These are phyloP conservation scores for Isaurus tuberculatus DNA, from an alignment of 92 coral and sea anemone species.

Conservation along the genomic window DNA sequence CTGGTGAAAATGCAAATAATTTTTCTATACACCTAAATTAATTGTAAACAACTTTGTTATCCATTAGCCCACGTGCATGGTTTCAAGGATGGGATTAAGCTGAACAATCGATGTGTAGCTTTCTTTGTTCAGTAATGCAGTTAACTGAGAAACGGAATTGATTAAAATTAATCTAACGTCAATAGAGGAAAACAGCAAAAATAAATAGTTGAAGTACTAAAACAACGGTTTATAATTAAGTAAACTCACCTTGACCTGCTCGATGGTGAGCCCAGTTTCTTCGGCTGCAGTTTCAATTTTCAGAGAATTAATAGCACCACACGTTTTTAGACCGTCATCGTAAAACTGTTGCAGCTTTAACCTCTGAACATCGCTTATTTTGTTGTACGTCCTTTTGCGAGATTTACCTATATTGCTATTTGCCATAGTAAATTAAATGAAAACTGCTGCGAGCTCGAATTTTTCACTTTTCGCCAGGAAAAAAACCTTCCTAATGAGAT, in stretches of 20 bases:
- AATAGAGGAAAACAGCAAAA: not conserved
- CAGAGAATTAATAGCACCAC: constrained; percentile 41
- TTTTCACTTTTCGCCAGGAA: not conserved
- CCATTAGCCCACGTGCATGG: not conserved
- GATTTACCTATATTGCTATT: constrained; percentile 47
- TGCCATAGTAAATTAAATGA: constrained; percentile 35
- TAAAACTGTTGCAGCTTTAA: constrained; percentile 55
- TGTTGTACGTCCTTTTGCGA: constrained; percentile 55
- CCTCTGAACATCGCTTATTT: constrained; percentile 60
- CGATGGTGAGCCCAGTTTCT: constrained; percentile 62
- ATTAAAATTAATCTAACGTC: not conserved
- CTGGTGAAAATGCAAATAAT: not conserved
- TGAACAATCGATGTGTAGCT: constrained; percentile 1
- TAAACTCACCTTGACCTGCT: constrained; percentile 59
- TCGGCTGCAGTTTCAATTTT: constrained; percentile 54
- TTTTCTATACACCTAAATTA: too few relatives aligned
- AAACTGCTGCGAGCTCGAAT: not conserved
- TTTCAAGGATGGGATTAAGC: not conserved
- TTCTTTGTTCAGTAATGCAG: constrained; percentile 8
- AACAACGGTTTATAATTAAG: not conserved
- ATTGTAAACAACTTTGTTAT: not conserved
- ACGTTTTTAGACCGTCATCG: constrained; percentile 57
- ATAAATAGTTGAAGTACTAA: too few relatives aligned
- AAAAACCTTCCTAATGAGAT: constrained; percentile 19
- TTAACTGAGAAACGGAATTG: constrained; percentile 29